Base-by-base conservation (phyloP, 2,888 invertebrate genomes). In the Clostera curtula region DNA sequence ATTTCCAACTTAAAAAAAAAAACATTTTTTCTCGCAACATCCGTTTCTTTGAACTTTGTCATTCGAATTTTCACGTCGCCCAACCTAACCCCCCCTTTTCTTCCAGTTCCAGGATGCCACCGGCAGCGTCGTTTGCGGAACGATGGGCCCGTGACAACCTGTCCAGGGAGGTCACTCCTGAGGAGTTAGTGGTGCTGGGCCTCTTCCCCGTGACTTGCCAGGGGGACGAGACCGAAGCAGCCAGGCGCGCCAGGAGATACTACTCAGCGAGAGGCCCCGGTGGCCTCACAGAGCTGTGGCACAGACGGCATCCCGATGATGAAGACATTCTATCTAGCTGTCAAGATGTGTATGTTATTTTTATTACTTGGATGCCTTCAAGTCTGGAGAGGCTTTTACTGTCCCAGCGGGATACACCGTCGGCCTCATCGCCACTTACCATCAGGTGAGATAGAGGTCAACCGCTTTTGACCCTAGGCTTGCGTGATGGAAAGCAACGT, bases 71-170 rank as follows among this genome's bases (percentile, higher is more conserved):
- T 15, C 5, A 5, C 6, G 15, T 15, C 5, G 15, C 15, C 6
- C 6, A 15, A 15, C 6, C 6, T 5, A 15, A 15, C 4, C 5
- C n/a, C n/a, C n/a, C n/a, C 4, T 16, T 11, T 10, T 9, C 14
- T 45, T 61, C 4, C 58, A 73, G 72, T 32, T 34, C 20, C 34
- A 77, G 69, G 68, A 83, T 83, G 82, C 65, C 73, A 38, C 65
- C 64, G 54, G 82, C 82, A 83, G 82, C 82, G 65, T 80, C 82
- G 80, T 83, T 83, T 41, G 62, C 70, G 17, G 64, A 74, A 62
- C 82, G 82, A 80, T 83, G 82, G 82, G 82, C 80, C 52, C 60
- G 59, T 36, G 79, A 76, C 55, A 79, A 82, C 65, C 71, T 83
- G 34, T 60, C 64, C 28, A 61, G 74, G 10, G 54, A 55, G 3